Evolutionary conservation across 2,797 vertebrate genomes (phyloP).

Genomic region (Aphelocoma californica): DNA sequence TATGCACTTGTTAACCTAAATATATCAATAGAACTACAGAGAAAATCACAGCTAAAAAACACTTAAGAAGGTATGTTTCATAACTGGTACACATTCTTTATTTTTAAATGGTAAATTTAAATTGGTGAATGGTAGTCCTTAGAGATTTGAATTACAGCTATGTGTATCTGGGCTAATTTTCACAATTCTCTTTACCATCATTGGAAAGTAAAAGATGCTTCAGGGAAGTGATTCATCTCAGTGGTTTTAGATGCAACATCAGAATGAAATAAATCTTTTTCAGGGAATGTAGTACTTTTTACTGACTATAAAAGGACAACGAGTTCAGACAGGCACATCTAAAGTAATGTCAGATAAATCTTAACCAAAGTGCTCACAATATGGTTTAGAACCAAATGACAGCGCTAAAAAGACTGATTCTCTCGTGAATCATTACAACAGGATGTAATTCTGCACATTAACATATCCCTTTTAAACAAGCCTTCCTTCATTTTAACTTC

Average conservation of each 20-base stretch:
- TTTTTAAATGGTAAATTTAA: neutral
- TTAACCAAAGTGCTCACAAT: neutral
- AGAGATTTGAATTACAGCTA: neutral
- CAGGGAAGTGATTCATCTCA: neutral
- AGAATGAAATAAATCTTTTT: neutral
- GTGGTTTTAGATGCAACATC: neutral
- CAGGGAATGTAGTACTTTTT: neutral
- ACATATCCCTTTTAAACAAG: neutral
- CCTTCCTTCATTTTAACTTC: neutral
- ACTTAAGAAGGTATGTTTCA: neutral
- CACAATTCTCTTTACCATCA: neutral
- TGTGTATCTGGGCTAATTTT: neutral
- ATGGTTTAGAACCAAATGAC: neutral
- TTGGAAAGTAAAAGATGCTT: neutral
- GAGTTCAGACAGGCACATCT: neutral
- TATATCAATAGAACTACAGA: neutral
- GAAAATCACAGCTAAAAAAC: neutral
- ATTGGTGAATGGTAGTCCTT: neutral
- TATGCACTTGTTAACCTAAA: neutral
- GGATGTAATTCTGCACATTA: neutral
- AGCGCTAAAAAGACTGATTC: slow-evolving; percentile 4
- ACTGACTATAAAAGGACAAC: neutral
- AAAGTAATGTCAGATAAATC: slow-evolving; percentile 4
- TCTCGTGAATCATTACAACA: neutral
- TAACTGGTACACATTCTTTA: neutral